Evolutionary conservation across 2,113 vertebrate species (phyloP).

Genomic region (Eretmochelys imbricata): DNA sequence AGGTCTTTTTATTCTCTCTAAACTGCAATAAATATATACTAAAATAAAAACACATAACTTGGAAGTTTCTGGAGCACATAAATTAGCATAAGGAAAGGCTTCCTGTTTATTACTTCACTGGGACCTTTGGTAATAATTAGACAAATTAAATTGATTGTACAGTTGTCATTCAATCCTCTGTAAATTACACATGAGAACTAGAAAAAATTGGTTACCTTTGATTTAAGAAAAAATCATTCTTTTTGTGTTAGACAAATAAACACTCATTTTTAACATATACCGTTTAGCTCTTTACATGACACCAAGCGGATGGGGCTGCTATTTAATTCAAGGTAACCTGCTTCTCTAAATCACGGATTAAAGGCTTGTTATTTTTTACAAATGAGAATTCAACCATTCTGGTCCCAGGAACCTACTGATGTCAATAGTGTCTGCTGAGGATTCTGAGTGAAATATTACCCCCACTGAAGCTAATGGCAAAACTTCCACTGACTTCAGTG

Average conservation of each 20-base stretch:
- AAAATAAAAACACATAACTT: neutral
- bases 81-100: neutral
- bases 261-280: neutral
- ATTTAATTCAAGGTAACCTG: neutral
- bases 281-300: neutral
- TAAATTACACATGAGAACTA: neutral
- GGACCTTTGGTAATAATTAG: neutral
- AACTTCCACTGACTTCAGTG: rapidly evolving
- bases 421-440: too few species aligned
- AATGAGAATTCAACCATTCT: neutral
- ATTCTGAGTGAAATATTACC: too few species aligned
- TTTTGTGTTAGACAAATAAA: neutral
- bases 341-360: neutral
- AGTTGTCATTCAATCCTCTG: neutral
- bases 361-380: neutral
- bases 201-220: neutral
- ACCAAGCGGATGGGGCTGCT: neutral
- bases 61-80: neutral
- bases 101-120: neutral
- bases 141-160: neutral
- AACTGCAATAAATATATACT: neutral
- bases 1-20: neutral
- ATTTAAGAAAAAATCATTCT: neutral
- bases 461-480: too few species aligned
- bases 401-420: too few species aligned